These are phyloP conservation scores for Alosa alosa DNA, from an alignment of 2,113 vertebrate species.

Conservation along the genomic window DNA sequence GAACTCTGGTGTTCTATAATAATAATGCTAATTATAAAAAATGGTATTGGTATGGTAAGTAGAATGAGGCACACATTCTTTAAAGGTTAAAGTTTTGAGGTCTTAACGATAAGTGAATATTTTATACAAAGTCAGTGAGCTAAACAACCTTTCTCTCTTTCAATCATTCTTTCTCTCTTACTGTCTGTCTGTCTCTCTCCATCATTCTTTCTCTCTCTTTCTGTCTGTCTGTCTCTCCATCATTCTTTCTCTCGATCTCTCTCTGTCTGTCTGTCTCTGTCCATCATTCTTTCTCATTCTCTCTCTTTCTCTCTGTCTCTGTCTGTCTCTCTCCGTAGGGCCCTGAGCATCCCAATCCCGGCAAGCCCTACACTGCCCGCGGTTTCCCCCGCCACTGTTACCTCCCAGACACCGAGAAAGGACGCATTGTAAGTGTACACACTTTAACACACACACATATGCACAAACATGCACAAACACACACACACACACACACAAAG, in stretches of 20 bases:
- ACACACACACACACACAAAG: background rate
- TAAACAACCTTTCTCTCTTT: background rate
- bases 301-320: background rate
- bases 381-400: slow-evolving; percentile 97
- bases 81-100: too few relatives aligned
- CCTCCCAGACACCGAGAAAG: slow-evolving; percentile 93
- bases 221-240: background rate
- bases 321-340: slow-evolving; percentile 68
- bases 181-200: too few relatives aligned
- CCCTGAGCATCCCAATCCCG: slow-evolving; percentile 91
- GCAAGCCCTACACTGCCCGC: slow-evolving; percentile 92
- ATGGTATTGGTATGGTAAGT: too few relatives aligned
- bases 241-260: background rate
- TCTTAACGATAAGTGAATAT: too few relatives aligned
- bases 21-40: too few relatives aligned
- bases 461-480: too few relatives aligned
- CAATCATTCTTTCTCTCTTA: too few relatives aligned
- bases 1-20: too few relatives aligned
- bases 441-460: background rate
- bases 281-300: background rate
- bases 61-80: too few relatives aligned
- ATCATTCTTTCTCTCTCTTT: too few relatives aligned
- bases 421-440: slow-evolving; percentile 80
- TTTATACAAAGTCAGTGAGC: too few relatives aligned
- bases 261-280: background rate